Evolutionary conservation across 1,140 invertebrate species (phyloP), one percentile per base, ranked within the genome.

Genomic region (Lepidurus apus): DNA sequence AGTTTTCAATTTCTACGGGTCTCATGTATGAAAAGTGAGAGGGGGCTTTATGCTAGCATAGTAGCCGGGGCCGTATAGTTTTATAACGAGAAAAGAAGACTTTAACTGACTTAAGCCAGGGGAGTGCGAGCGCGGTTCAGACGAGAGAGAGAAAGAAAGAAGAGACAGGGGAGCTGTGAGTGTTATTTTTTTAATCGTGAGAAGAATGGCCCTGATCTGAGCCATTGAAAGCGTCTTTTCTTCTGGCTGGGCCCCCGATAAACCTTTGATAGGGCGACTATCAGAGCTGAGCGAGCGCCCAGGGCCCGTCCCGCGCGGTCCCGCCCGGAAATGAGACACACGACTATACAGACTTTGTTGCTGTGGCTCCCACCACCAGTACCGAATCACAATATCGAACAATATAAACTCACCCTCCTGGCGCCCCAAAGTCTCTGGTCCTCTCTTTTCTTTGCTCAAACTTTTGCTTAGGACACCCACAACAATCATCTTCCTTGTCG

Each of bases 291-390:
- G 53, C 53, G 53, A 65, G 53, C 53, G 53, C 53, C 53, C 53
- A 65, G 53, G 53, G 53, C 53, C 53, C 53, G 53, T 65, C 53
- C 53, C 53, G 53, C 53, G 53, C 53, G 53, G 53, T 65, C 53
- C 53, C 53, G 53, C 53, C 53, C 53, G 53, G 53, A 65, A 65
- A 65, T 65, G 53, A 65, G 53, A 65, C 53, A 65, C 53, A 65
- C 53, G 53, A 65, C 53, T 65, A 65, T 65, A 65, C 53, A 65
- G 53, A 65, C 53, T 65, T 65, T 65, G 53, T 65, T 65, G 53
- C 53, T 65, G n/a, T 17, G 53, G 53, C 53, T 65, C 53, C 53
- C 53, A 65, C 53, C 13, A 17, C 53, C 53, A 65, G 17, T 21
- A 65, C 53, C 53, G 21, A 65, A 65, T 65, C 53, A 65, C 53